phyloP scores from a whole-genome alignment of 2,113 vertebrate species.

The Ellobius talpinus region DNA sequence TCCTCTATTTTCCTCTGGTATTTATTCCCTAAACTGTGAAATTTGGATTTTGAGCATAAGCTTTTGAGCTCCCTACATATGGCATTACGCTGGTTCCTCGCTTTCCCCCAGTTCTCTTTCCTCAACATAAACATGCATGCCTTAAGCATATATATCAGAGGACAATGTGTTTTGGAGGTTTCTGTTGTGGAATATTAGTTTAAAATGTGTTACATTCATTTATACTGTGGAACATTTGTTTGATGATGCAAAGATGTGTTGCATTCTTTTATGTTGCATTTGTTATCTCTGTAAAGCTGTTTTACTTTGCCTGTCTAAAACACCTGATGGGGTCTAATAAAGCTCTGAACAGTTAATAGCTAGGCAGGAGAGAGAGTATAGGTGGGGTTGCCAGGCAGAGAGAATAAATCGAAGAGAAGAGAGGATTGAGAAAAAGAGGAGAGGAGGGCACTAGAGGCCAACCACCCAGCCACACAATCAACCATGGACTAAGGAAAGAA shows the following conservation, averaged over 20 bases:
- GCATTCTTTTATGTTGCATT: neutral
- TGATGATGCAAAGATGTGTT: neutral
- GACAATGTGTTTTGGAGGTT: neutral
- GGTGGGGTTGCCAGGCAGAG: neutral
- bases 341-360: neutral
- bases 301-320: neutral
- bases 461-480: neutral
- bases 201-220: neutral
- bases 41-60: neutral
- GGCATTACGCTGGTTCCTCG: neutral
- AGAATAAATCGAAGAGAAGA: neutral
- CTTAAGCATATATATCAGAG: neutral
- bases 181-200: neutral
- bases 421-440: neutral
- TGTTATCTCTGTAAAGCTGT: neutral
- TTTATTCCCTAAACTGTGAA: neutral
- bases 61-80: neutral
- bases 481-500: neutral
- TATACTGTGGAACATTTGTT: neutral
- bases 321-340: neutral
- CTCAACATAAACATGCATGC: neutral
- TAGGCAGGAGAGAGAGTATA: neutral
- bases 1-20: neutral
- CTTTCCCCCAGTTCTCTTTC: neutral
- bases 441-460: neutral